Percentiles rank a stretch among this genome's conserved stretches.
These are phyloP conservation scores for Pantherophis guttatus DNA, from an alignment of 2,113 vertebrate genomes.

Conservation along the genomic window DNA sequence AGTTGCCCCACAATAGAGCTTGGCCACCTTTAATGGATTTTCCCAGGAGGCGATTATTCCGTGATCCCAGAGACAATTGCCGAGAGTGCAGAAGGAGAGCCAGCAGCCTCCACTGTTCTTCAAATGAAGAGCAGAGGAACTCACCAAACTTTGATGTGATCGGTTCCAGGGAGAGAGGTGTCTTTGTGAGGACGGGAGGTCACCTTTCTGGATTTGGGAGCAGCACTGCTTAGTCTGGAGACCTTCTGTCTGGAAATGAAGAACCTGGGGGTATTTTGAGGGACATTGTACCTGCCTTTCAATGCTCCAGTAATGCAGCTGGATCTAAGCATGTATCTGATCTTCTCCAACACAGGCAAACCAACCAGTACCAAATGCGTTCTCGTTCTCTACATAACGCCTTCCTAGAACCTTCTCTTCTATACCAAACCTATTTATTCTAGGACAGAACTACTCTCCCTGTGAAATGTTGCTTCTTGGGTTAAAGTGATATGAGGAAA, in stretches of 20 bases:
- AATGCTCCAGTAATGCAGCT: too few relatives aligned
- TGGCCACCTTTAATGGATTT: slow-evolving; percentile 58
- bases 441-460: not conserved
- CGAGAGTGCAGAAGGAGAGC: slow-evolving; percentile 6
- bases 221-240: not conserved
- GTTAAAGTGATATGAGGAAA: not conserved
- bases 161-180: not conserved
- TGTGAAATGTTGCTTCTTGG: not conserved
- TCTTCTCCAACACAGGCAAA: not conserved
- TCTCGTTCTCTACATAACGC: not conserved
- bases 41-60: slow-evolving; percentile 27
- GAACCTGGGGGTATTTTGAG: too few relatives aligned
- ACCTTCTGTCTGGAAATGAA: not conserved
- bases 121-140: not conserved
- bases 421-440: not conserved
- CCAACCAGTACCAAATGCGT: not conserved
- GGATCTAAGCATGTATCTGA: not conserved
- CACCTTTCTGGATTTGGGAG: not conserved
- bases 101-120: not conserved
- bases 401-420: not conserved
- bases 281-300: not conserved
- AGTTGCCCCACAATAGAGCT: slow-evolving; percentile 57
- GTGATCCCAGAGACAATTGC: slow-evolving; percentile 19
- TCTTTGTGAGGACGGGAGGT: not conserved
- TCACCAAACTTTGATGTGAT: not conserved